Evolutionary conservation across 1,140 invertebrate genomes (phyloP).

Genomic region (Ruditapes philippinarum): DNA sequence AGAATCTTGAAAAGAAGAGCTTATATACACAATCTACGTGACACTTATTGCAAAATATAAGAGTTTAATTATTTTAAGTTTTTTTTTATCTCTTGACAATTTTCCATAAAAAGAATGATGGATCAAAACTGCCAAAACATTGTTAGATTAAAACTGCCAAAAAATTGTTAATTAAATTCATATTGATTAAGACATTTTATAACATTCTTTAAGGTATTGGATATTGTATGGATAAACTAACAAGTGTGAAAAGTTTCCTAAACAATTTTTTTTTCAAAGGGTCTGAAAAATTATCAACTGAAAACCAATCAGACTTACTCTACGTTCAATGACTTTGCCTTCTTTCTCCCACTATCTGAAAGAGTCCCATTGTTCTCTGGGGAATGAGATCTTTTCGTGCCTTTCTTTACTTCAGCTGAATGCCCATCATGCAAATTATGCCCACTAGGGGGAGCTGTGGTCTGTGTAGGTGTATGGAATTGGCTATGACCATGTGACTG

Average conservation of each 20-base stretch:
- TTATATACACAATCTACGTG: too few relatives aligned
- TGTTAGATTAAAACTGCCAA: too few relatives aligned
- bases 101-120: too few relatives aligned
- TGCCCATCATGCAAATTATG: neutral
- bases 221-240: too few relatives aligned
- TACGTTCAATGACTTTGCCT: conserved; percentile 44
- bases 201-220: neutral
- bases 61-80: too few relatives aligned
- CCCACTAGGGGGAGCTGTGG: neutral
- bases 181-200: neutral
- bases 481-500: neutral
- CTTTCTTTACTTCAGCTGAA: neutral
- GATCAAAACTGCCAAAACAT: too few relatives aligned
- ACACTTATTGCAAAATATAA: too few relatives aligned
- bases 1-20: too few relatives aligned
- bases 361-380: neutral
- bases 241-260: too few relatives aligned
- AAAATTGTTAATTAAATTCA: neutral
- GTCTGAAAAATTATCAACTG: too few relatives aligned
- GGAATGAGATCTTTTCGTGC: conserved; percentile 48
- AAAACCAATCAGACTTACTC: conserved; percentile 48
- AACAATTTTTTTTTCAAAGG: too few relatives aligned
- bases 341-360: conserved; percentile 18
- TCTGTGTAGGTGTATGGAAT: neutral
- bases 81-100: too few relatives aligned